These are phyloP conservation scores for Lobophora halterata DNA, from an alignment of 2,888 invertebrate species.

Conservation along the genomic window DNA sequence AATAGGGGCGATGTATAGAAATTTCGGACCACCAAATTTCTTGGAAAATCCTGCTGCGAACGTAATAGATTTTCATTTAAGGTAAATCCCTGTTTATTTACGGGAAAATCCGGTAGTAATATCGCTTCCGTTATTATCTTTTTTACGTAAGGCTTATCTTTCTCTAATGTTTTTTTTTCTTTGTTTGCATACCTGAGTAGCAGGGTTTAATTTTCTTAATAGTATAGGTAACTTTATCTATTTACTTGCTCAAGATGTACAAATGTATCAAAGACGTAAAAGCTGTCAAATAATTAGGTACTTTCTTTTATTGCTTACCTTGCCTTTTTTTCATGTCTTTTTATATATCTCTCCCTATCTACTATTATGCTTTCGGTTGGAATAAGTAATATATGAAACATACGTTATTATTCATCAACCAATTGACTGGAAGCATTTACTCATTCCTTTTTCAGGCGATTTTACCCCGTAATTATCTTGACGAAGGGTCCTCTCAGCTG, in stretches of 20 bases:
- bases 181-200: no score
- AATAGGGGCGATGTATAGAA: slow-evolving; percentile 62
- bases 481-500: slow-evolving; percentile 72
- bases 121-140: slow-evolving; percentile 12
- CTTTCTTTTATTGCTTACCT: neutral
- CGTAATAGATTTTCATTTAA: slow-evolving; percentile 67
- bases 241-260: no score
- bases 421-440: slow-evolving; percentile 19
- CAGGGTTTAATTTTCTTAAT: no score
- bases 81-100: slow-evolving; percentile 45
- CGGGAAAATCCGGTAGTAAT: slow-evolving; percentile 28
- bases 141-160: slow-evolving; percentile 2
- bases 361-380: neutral
- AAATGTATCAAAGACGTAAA: no score
- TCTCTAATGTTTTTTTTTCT: no score
- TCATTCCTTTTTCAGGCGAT: slow-evolving; percentile 56
- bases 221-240: no score
- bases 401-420: slow-evolving; percentile 4
- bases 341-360: no score
- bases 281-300: no score
- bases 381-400: slow-evolving; percentile 14
- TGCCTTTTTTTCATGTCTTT: no score
- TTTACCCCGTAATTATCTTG: slow-evolving; percentile 74
- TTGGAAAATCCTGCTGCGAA: slow-evolving; percentile 57
- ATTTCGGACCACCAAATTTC: slow-evolving; percentile 55